phyloP scores from a whole-genome alignment of 2,113 vertebrate species.

The Ceratotherium simum region DNA sequence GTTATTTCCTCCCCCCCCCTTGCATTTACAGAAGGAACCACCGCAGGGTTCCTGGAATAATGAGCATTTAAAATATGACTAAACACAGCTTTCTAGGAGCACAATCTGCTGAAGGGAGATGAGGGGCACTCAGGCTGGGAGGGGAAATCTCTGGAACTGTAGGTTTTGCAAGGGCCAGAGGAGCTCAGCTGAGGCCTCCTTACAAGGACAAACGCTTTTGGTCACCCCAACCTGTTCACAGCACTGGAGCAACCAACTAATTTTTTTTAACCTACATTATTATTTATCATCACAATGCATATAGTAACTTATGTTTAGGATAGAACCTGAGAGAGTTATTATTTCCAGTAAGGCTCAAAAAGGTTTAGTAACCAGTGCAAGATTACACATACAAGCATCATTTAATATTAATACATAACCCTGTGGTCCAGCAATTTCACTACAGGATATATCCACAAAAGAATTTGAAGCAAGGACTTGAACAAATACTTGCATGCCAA shows the following conservation, averaged over 20 bases:
- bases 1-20: conserved; percentile 57
- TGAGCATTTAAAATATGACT: conserved; percentile 57
- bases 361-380: background rate
- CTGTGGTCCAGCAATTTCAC: background rate
- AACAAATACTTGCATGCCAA: background rate
- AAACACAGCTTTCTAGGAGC: background rate
- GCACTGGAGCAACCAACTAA: background rate
- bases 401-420: background rate
- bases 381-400: background rate
- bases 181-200: background rate
- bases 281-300: background rate
- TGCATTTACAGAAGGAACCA: conserved; percentile 67
- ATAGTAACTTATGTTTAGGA: background rate
- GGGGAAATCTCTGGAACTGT: background rate
- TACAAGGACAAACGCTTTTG: background rate
- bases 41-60: conserved; percentile 58
- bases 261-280: background rate
- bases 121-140: background rate
- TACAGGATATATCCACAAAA: background rate
- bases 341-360: background rate
- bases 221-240: background rate
- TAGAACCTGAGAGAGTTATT: background rate
- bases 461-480: background rate
- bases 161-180: background rate
- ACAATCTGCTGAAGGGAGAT: background rate